Evolutionary conservation across 2,888 invertebrate genomes (phyloP).

Genomic region (Meiosimyza decipiens): DNA sequence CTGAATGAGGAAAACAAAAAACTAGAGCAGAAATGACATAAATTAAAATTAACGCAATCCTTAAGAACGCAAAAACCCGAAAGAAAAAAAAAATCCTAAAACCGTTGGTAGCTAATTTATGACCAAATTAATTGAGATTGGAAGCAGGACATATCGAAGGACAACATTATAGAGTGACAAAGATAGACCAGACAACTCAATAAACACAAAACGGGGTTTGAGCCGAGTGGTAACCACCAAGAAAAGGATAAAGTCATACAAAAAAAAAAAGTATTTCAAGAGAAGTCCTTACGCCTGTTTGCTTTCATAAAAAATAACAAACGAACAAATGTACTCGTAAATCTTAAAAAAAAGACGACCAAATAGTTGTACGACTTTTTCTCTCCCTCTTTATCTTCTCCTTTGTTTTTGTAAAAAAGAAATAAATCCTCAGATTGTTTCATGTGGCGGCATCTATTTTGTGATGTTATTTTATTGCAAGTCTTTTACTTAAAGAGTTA

Average conservation of each 20-base stretch:
- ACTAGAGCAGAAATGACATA: slow-evolving; percentile 14
- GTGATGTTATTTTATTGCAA: too few species aligned
- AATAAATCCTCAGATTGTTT: too few species aligned
- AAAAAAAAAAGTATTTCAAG: neutral
- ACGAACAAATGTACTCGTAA: slow-evolving; percentile 58
- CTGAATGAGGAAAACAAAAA: slow-evolving; percentile 3
- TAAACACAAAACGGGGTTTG: slow-evolving; percentile 52
- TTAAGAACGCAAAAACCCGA: neutral
- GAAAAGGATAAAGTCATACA: slow-evolving; percentile 16
- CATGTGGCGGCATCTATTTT: too few species aligned
- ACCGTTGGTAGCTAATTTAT: slow-evolving; percentile 56
- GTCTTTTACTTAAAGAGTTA: too few species aligned
- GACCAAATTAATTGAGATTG: slow-evolving; percentile 62
- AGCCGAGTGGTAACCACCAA: slow-evolving; percentile 1
- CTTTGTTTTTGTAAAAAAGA: too few species aligned
- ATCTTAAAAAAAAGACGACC: slow-evolving; percentile 48
- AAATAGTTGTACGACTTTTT: neutral
- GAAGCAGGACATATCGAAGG: slow-evolving; percentile 47
- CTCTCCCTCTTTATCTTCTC: neutral
- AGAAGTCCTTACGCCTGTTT: too few species aligned
- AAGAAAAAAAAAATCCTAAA: slow-evolving; percentile 11
- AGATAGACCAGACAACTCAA: slow-evolving; percentile 53
- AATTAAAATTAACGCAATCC: slow-evolving; percentile 28
- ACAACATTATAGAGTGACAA: slow-evolving; percentile 55
- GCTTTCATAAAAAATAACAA: slow-evolving; percentile 33